phyloP scores from a whole-genome alignment of 2,113 vertebrate genomes.

The Dromiciops gliroides region DNA sequence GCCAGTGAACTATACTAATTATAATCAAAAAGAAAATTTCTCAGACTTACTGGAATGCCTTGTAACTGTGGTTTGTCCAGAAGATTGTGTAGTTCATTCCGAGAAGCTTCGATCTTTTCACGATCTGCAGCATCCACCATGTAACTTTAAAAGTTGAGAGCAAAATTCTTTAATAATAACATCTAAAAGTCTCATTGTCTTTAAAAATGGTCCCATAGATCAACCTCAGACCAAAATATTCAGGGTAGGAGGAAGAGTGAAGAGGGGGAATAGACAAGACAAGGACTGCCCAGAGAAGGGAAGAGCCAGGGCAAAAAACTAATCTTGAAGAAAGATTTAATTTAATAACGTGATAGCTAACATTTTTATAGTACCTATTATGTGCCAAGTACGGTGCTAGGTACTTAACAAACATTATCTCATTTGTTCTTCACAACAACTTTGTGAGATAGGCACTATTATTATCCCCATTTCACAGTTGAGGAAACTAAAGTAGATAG shows the following conservation, averaged over 20 bases:
- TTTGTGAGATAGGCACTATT: not conserved
- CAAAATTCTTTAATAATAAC: not conserved
- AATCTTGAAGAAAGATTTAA: not conserved
- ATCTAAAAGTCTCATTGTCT: slow-evolving; percentile 20
- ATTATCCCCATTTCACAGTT: not conserved
- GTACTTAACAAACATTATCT: not conserved
- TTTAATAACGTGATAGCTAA: not conserved
- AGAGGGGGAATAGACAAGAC: not conserved
- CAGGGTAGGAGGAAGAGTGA: not conserved
- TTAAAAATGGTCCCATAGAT: not conserved
- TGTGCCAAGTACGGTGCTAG: not conserved
- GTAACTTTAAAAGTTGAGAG: slow-evolving; percentile 87
- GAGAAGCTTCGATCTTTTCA: slow-evolving; percentile 98
- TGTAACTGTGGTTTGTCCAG: slow-evolving; percentile 99
- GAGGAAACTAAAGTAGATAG: not conserved
- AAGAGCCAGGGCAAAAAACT: not conserved
- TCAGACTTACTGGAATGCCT: slow-evolving; percentile 96
- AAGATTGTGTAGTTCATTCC: slow-evolving; percentile 98
- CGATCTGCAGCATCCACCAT: slow-evolving; percentile 99
- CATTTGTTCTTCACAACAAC: not conserved
- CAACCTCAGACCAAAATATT: not conserved
- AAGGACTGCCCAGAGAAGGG: not conserved
- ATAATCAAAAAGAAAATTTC: not conserved
- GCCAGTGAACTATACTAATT: not conserved
- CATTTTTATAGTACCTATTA: not conserved